phyloP scores from a whole-genome alignment of 2,888 invertebrate species.

The Conus canariensis region DNA sequence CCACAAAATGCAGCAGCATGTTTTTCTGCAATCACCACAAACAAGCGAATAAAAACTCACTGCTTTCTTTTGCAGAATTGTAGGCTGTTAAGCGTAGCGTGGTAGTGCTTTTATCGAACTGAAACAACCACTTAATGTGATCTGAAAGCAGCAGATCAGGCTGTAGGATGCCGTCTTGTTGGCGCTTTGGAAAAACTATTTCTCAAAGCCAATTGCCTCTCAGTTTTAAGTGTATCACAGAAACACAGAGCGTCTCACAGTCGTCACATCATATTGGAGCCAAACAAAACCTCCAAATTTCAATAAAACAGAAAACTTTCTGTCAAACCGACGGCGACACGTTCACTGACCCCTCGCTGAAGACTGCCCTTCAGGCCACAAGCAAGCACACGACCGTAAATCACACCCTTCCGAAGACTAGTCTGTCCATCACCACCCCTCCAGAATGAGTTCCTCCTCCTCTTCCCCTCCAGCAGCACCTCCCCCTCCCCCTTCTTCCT shows the following conservation, averaged over 20 bases:
- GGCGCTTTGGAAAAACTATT: background rate
- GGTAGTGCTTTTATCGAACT: background rate
- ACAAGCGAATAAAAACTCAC: too few species aligned
- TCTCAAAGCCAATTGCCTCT: background rate
- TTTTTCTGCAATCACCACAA: too few species aligned
- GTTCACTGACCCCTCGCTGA: background rate
- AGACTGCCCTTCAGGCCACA: background rate
- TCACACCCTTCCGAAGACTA: too few species aligned
- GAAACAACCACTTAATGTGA: background rate
- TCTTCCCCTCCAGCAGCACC: background rate
- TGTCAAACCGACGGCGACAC: background rate
- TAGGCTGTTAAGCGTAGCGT: background rate
- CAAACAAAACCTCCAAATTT: background rate
- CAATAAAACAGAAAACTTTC: background rate
- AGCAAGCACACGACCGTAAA: background rate
- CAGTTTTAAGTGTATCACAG: background rate
- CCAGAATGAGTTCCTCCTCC: constrained; percentile 28
- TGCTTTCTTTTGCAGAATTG: background rate
- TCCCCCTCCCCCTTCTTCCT: background rate
- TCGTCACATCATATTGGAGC: background rate
- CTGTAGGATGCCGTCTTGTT: background rate
- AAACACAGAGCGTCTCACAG: background rate
- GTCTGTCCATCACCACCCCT: constrained; percentile 17
- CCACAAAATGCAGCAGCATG: too few species aligned
- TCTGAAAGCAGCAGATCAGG: background rate